These are phyloP conservation scores for Amniataba percoides DNA, from an alignment of 2,797 vertebrate species.

Conservation along the genomic window DNA sequence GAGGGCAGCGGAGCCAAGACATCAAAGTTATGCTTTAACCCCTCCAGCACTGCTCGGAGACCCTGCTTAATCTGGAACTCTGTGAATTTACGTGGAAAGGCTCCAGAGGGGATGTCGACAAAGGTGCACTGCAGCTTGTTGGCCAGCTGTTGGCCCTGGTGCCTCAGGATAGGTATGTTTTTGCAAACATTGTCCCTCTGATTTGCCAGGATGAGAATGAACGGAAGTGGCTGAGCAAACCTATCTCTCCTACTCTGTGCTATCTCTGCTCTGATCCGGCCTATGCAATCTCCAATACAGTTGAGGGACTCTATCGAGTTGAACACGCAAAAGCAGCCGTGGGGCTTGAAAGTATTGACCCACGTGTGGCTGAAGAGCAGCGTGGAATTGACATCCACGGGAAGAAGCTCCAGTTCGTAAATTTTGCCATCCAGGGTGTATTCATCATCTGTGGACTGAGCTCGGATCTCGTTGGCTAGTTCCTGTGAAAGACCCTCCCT, in stretches of 20 bases:
- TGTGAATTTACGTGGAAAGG: constrained; percentile 96
- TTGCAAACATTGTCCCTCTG: constrained; percentile 95
- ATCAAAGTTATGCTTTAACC: constrained; percentile 95
- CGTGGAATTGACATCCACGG: constrained; percentile 94
- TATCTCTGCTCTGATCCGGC: constrained; percentile 94
- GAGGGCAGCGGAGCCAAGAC: constrained; percentile 92
- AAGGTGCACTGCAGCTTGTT: constrained; percentile 99
- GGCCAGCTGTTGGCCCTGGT: constrained; percentile 97
- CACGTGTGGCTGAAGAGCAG: constrained; percentile 94
- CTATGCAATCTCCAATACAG: constrained; percentile 96
- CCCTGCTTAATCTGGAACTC: constrained; percentile 98
- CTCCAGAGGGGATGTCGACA: constrained; percentile 94
- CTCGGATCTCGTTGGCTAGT: constrained; percentile 96
- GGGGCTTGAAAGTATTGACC: constrained; percentile 95
- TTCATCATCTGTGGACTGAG: constrained; percentile 98
- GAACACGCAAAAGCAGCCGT: constrained; percentile 98
- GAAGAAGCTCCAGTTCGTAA: constrained; percentile 96
- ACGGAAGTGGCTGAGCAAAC: constrained; percentile 92
- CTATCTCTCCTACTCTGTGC: constrained; percentile 93
- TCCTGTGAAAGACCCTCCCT: constrained; percentile 98
- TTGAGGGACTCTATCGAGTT: constrained; percentile 97
- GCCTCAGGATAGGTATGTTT: constrained; percentile 96
- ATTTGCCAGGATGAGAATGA: constrained; percentile 96
- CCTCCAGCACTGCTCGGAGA: constrained; percentile 94
- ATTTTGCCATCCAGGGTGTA: constrained; percentile 99